These are phyloP conservation scores for Phrynocephalus forsythii DNA, from an alignment of 2,797 vertebrate species.

Conservation along the genomic window DNA sequence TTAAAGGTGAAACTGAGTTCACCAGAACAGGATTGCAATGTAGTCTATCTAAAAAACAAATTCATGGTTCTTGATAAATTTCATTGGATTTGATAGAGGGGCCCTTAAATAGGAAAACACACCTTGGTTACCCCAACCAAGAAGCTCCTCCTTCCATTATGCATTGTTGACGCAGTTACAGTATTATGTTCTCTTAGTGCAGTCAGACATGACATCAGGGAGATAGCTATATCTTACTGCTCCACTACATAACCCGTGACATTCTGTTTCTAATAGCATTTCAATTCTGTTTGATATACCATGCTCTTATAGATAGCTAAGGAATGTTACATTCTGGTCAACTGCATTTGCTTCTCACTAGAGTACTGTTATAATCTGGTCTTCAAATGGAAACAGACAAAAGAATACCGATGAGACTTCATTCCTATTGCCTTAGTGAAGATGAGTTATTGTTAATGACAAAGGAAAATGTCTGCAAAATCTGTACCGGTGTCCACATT, in stretches of 20 bases:
- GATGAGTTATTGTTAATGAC: constrained; percentile 4
- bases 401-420: not conserved
- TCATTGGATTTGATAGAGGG: not conserved
- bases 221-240: not conserved
- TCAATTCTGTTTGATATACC: not conserved
- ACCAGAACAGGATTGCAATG: not conserved
- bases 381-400: not conserved
- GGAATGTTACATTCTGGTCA: no score
- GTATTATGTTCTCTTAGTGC: not conserved
- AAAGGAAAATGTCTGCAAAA: not conserved
- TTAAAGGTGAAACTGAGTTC: not conserved
- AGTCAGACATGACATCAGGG: not conserved
- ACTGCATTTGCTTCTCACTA: not conserved
- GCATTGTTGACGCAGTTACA: not conserved
- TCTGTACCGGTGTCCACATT: not conserved
- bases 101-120: not conserved
- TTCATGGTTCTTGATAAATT: not conserved
- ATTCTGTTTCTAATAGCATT: constrained; percentile 14
- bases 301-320: not conserved
- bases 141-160: not conserved
- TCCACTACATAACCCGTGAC: not conserved
- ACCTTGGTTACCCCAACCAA: not conserved
- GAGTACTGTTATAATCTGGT: not conserved
- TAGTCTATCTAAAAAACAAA: not conserved
- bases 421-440: not conserved